Conservation (phyloP, 92 coral and sea anemone genomes). For the Porites lobata region DNA sequence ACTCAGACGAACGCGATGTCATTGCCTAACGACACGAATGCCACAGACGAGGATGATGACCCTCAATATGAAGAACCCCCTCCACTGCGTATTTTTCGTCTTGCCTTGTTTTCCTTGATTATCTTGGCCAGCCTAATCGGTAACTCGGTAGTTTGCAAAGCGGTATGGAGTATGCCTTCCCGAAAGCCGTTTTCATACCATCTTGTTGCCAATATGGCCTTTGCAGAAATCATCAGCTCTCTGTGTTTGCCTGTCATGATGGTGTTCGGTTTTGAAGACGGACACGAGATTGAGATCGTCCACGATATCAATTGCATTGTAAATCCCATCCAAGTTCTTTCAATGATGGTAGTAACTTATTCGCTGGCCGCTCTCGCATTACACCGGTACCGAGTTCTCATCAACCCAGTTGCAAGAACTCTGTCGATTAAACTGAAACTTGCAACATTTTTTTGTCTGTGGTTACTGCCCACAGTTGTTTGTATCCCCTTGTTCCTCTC, state of each 20-base stretch:
- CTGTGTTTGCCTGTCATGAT: conserved; percentile 68
- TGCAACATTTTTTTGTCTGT: conserved; percentile 42
- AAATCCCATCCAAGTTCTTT: conserved; percentile 70
- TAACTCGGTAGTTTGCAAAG: conserved; percentile 65
- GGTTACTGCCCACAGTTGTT: conserved; percentile 53
- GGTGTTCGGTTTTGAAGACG: conserved; percentile 21
- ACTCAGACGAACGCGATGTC: no score
- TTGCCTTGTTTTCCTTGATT: conserved; percentile 43
- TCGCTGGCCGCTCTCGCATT: conserved; percentile 78
- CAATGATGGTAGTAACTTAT: conserved; percentile 74
- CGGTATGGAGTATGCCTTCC: conserved; percentile 22
- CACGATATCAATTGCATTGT: conserved; percentile 74
- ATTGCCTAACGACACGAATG: not conserved
- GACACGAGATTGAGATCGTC: conserved; percentile 61
- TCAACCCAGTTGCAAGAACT: conserved; percentile 5
- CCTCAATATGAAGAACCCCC: not conserved
- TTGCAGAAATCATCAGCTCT: conserved; percentile 80
- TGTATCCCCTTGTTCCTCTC: conserved; percentile 50
- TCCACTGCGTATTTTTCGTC: conserved; percentile 6
- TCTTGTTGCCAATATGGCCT: conserved; percentile 81
- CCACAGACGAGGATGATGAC: not conserved
- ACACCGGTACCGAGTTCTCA: conserved; percentile 46
- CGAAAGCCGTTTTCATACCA: conserved; percentile 70
- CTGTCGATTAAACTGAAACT: conserved; percentile 11
- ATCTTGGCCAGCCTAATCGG: conserved; percentile 63